Evolutionary conservation across 2,797 vertebrate species (phyloP).

Genomic region (Periophthalmus magnuspinnatus): DNA sequence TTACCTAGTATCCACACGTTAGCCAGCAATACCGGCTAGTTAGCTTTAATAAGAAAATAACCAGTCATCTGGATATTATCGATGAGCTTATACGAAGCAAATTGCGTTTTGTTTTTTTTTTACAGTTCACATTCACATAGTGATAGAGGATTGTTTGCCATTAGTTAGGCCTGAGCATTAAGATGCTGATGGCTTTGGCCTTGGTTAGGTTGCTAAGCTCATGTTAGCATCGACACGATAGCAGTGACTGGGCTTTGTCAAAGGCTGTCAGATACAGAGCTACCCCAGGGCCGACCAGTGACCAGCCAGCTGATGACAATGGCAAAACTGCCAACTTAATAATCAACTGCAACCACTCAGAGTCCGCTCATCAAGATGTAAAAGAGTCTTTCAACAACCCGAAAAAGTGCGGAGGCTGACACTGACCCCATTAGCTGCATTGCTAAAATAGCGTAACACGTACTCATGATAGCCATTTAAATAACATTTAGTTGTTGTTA

Average conservation of each 20-base stretch:
- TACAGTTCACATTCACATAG: neutral
- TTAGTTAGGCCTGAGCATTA: conserved; percentile 38
- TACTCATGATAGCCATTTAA: conserved; percentile 31
- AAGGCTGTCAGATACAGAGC: conserved; percentile 42
- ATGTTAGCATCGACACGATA: conserved; percentile 59
- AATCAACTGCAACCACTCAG: neutral
- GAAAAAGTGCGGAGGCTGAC: conserved; percentile 53
- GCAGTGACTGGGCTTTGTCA: conserved; percentile 70
- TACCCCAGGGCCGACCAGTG: conserved; percentile 1
- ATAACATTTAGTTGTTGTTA: neutral
- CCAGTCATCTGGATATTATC: neutral
- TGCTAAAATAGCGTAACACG: conserved; percentile 46
- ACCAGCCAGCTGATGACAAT: conserved; percentile 21
- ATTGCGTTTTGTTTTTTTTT: too few species aligned
- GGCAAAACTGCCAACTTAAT: neutral
- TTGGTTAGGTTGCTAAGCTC: conserved; percentile 66
- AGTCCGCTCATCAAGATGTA: neutral
- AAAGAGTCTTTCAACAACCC: conserved; percentile 3
- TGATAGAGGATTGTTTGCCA: neutral
- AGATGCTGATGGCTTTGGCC: conserved; percentile 59
- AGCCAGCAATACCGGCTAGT: neutral
- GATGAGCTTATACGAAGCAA: too few species aligned
- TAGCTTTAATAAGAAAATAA: neutral
- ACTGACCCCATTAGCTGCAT: conserved; percentile 64
- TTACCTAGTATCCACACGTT: conserved; percentile 18